phyloP scores from a whole-genome alignment of 2,888 invertebrate species.

The Habrosyne pyritoides region DNA sequence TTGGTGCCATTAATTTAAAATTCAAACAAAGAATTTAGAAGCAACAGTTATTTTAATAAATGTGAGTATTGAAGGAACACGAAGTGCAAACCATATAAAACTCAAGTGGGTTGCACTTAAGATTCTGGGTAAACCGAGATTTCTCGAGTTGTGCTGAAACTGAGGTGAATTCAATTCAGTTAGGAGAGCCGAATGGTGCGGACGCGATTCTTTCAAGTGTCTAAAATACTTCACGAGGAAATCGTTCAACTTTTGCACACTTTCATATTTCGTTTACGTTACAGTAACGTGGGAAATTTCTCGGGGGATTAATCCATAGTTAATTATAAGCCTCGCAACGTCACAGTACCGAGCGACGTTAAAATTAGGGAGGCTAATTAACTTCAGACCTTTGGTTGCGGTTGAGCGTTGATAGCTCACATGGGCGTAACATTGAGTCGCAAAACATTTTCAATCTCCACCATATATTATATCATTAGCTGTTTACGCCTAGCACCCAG shows the following conservation, averaged over 20 bases:
- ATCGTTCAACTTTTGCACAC: conserved; percentile 10
- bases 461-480: background rate
- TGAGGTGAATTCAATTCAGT: conserved; percentile 29
- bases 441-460: conserved; percentile 10
- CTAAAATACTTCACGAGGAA: conserved; percentile 14
- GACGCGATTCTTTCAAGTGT: conserved; percentile 25
- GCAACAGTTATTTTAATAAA: conserved; percentile 6
- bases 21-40: conserved; percentile 10
- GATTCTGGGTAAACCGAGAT: conserved; percentile 22
- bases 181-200: conserved; percentile 17
- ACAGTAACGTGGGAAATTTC: background rate
- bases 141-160: conserved; percentile 20
- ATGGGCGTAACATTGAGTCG: conserved; percentile 3
- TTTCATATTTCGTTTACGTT: background rate
- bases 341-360: conserved; percentile 3
- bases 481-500: background rate
- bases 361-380: conserved; percentile 13
- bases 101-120: conserved; percentile 26
- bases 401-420: conserved; percentile 8
- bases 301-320: conserved; percentile 8
- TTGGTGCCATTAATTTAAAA: conserved; percentile 5
- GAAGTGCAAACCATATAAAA: conserved; percentile 23
- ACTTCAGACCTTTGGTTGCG: conserved; percentile 13
- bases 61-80: conserved; percentile 12
- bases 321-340: conserved; percentile 8